Conservation (phyloP, 2,797 vertebrate species). For the Setipinna tenuifilis region DNA sequence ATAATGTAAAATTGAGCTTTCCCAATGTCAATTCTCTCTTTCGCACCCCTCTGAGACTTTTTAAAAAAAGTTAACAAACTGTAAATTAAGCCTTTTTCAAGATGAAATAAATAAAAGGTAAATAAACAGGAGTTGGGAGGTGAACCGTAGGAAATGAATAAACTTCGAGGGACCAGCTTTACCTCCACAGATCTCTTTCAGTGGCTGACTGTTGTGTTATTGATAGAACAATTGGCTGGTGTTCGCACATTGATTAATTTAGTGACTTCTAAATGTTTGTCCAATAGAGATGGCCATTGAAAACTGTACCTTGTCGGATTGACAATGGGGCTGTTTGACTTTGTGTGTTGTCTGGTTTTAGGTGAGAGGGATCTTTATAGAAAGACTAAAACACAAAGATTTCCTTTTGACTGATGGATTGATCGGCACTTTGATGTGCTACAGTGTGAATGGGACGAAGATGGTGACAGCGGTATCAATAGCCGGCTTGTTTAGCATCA, state of each 20-base stretch:
- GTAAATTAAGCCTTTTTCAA: neutral
- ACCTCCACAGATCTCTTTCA: neutral
- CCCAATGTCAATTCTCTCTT: neutral
- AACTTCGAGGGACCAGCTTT: neutral
- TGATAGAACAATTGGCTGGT: conserved; percentile 2
- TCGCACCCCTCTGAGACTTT: no score
- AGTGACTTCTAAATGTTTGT: neutral
- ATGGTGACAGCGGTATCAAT: neutral
- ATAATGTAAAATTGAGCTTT: neutral
- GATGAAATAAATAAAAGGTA: neutral
- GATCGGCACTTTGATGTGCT: neutral
- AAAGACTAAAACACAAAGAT: conserved; percentile 4
- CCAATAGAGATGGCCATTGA: neutral
- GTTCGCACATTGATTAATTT: conserved; percentile 6
- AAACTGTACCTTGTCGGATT: neutral
- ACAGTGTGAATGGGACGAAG: neutral
- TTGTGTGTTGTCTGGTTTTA: neutral
- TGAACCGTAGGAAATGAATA: neutral
- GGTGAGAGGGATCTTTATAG: neutral
- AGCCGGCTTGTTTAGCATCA: neutral
- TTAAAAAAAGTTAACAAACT: neutral
- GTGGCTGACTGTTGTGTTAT: neutral
- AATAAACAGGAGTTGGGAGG: neutral
- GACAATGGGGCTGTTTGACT: neutral
- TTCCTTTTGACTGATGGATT: neutral